Conservation (phyloP, 1,140 invertebrate genomes). For the Nephila pilipes region DNA sequence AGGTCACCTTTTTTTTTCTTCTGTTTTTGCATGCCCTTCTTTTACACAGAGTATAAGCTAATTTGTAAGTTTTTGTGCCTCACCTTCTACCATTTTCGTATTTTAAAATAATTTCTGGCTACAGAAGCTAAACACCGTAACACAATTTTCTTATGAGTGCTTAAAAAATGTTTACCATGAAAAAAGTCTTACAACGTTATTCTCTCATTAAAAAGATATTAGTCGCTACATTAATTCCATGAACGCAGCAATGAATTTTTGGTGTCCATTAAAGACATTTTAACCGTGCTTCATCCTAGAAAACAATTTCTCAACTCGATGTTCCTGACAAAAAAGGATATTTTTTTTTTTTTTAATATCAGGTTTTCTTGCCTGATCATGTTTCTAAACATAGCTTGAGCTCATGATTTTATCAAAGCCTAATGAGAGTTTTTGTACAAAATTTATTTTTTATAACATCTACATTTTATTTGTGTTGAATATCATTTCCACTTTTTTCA, state of each 20-base stretch:
- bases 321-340: slow-evolving; percentile 16
- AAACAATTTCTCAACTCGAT: slow-evolving; percentile 24
- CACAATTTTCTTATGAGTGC: neutral
- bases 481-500: too few species aligned
- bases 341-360: neutral
- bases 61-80: neutral
- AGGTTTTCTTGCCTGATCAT: neutral
- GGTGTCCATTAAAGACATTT: slow-evolving; percentile 48
- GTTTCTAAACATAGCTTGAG: neutral
- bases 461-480: too few species aligned
- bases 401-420: neutral
- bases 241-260: slow-evolving; percentile 51
- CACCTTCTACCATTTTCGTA: neutral
- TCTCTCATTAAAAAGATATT: slow-evolving; percentile 62
- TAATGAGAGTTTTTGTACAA: neutral
- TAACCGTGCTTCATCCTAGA: slow-evolving; percentile 10
- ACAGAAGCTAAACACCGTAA: neutral
- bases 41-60: neutral
- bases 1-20: too few species aligned
- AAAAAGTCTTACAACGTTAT: slow-evolving; percentile 27
- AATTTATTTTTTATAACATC: neutral
- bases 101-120: neutral
- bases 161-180: slow-evolving; percentile 4
- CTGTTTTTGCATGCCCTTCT: neutral
- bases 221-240: slow-evolving; percentile 54